Conservation (phyloP, 2,113 vertebrate species). For the Phyllostomus discolor region DNA sequence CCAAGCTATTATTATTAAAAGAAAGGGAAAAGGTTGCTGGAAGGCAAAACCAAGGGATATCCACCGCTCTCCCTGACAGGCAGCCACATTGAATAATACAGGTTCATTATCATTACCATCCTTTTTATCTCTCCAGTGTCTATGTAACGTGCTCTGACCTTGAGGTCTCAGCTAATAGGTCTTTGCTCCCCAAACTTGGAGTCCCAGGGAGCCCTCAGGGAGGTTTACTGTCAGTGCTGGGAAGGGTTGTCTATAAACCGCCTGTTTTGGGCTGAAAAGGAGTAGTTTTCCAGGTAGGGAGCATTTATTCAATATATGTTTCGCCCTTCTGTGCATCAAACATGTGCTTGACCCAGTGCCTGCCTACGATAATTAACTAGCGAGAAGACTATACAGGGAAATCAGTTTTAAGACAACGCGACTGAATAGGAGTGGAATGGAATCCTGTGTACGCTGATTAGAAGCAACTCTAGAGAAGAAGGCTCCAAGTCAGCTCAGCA, state of each 20-base stretch:
- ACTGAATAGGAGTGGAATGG: neutral
- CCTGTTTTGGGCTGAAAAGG: neutral
- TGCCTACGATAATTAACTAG: neutral
- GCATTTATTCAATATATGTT: neutral
- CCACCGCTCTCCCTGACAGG: neutral
- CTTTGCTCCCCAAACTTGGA: neutral
- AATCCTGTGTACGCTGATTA: neutral
- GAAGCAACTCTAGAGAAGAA: neutral
- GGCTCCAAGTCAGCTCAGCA: neutral
- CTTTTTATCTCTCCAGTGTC: neutral
- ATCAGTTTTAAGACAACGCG: neutral
- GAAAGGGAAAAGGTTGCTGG: neutral
- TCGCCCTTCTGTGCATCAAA: neutral
- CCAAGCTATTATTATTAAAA: neutral
- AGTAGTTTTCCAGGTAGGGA: neutral
- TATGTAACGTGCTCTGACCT: neutral
- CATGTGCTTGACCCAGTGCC: neutral
- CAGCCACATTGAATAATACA: neutral
- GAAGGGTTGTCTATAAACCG: neutral
- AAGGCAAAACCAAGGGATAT: neutral
- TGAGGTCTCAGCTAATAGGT: neutral
- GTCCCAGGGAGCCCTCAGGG: neutral
- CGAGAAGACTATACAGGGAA: neutral
- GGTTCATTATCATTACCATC: neutral
- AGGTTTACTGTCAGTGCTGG: neutral